phyloP scores from a whole-genome alignment of 2,113 vertebrate species.

The Hylia prasina region DNA sequence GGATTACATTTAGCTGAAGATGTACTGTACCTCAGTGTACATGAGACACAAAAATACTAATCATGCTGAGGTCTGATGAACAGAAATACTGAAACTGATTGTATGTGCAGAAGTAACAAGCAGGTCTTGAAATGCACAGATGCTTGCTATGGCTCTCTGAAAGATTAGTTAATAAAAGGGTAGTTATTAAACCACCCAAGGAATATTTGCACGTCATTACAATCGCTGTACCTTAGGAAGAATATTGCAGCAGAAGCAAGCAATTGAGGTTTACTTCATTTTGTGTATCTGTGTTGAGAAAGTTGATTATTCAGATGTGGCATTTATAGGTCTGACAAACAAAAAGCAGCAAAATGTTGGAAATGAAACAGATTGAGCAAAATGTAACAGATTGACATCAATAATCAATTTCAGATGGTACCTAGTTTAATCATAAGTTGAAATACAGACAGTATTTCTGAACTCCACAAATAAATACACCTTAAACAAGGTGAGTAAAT shows the following conservation, averaged over 20 bases:
- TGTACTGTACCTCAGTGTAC: not conserved
- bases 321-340: not conserved
- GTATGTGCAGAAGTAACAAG: not conserved
- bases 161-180: not conserved
- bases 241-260: not conserved
- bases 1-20: not conserved
- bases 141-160: not conserved
- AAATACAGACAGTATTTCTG: not conserved
- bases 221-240: not conserved
- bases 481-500: not conserved
- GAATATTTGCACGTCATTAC: not conserved
- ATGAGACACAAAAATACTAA: not conserved
- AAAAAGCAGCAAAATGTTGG: slow-evolving; percentile 19
- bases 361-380: not conserved
- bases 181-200: not conserved
- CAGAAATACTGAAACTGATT: not conserved
- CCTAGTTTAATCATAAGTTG: not conserved
- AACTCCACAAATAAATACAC: not conserved
- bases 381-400: slow-evolving; percentile 17
- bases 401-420: not conserved
- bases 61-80: not conserved
- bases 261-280: not conserved
- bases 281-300: not conserved
- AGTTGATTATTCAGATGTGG: not conserved
- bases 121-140: not conserved